Conservation (phyloP, 2,113 vertebrate genomes). For the Nothobranchius kuhntae region DNA sequence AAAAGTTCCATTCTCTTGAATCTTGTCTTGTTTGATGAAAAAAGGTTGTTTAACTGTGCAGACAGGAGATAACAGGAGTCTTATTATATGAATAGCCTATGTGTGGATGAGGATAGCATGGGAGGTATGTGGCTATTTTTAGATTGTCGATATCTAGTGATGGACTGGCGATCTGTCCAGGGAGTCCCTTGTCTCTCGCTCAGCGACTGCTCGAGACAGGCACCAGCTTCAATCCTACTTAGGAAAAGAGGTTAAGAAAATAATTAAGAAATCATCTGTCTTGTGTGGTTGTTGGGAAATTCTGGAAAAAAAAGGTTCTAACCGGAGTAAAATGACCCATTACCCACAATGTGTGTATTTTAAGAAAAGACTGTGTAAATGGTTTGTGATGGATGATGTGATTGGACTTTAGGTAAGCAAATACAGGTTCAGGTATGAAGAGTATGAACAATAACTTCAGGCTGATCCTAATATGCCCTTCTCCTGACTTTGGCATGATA, state of each 20-base stretch:
- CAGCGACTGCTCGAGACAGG: too few species aligned
- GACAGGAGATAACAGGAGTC: conserved; percentile 37
- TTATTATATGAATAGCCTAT: conserved; percentile 20
- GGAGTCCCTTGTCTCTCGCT: too few species aligned
- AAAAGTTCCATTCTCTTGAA: conserved; percentile 22
- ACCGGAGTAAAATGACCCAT: neutral
- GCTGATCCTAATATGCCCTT: neutral
- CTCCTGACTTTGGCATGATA: too few species aligned
- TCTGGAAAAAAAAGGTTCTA: neutral
- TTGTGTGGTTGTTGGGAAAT: neutral
- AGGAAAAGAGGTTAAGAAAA: too few species aligned
- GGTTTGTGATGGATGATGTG: neutral
- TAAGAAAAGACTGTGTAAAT: neutral
- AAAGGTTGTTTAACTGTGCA: conserved; percentile 20
- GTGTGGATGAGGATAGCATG: neutral
- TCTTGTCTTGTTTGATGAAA: conserved; percentile 25
- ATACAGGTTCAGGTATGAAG: neutral
- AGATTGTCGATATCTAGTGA: conserved; percentile 3
- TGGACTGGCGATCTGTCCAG: neutral
- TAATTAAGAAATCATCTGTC: too few species aligned
- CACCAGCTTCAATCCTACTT: too few species aligned
- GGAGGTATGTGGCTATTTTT: conserved; percentile 14
- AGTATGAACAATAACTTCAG: neutral
- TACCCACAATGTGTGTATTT: neutral
- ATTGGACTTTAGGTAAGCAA: neutral